phyloP scores from a whole-genome alignment of 2,888 invertebrate genomes.

The Sminthurinus aureus region DNA sequence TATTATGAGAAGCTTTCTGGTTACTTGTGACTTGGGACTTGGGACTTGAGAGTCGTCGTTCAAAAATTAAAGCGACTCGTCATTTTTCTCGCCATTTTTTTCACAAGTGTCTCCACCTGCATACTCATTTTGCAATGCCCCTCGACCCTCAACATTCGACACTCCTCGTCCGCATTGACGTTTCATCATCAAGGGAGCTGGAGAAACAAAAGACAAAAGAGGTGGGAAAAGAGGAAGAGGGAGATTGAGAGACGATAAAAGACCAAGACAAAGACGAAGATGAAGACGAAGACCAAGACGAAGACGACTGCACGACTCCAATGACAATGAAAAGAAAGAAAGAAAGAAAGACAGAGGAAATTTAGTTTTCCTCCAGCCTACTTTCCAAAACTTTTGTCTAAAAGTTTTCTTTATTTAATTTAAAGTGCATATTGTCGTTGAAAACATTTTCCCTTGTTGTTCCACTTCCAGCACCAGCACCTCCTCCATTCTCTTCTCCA shows the following conservation, averaged over 20 bases:
- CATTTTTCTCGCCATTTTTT: not conserved
- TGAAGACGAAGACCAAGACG: not conserved
- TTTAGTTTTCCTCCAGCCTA: not conserved
- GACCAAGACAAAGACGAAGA: not conserved
- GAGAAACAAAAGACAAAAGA: not conserved
- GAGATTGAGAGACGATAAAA: not conserved
- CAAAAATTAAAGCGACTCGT: too few relatives aligned
- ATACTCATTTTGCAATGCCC: too few relatives aligned
- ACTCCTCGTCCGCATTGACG: not conserved
- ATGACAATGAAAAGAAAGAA: not conserved
- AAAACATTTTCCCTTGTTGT: too few relatives aligned
- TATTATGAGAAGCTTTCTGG: too few relatives aligned
- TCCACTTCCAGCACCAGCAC: too few relatives aligned
- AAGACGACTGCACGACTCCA: not conserved
- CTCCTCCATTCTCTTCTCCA: too few relatives aligned
- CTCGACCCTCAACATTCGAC: not conserved
- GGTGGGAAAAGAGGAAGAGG: not conserved
- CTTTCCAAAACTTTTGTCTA: not conserved
- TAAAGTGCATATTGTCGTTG: not conserved
- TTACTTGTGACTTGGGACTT: too few relatives aligned
- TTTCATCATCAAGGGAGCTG: not conserved
- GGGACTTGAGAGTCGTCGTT: too few relatives aligned
- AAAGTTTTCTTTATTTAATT: slow-evolving; percentile 1
- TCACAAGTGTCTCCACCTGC: too few relatives aligned
- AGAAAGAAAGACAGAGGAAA: not conserved